A percentile compares a stretch with the other conserved stretches of the same genome.
Conservation (phyloP, 2,888 invertebrate species). For the Drosophila robusta region DNA sequence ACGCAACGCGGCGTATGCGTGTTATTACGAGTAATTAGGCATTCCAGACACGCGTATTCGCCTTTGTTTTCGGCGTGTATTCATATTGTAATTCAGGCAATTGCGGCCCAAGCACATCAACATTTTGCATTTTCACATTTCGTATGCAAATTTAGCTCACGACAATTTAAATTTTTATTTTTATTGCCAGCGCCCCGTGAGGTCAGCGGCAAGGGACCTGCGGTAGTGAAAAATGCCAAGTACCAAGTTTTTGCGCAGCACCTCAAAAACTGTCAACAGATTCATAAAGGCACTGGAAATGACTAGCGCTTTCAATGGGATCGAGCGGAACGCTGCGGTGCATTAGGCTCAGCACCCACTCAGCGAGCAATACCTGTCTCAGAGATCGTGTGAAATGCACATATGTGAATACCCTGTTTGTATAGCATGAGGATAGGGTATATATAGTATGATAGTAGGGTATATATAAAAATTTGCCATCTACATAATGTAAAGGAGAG, state of each 20-base stretch:
- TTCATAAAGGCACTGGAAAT: conserved; percentile 51
- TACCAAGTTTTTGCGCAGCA: conserved; percentile 55
- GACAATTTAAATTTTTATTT: conserved; percentile 49
- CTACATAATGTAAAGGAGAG: too few relatives aligned
- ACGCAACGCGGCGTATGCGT: conserved; percentile 52
- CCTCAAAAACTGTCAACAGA: conserved; percentile 68
- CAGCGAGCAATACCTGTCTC: conserved; percentile 40
- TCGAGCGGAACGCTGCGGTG: conserved; percentile 32
- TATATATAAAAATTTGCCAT: too few relatives aligned
- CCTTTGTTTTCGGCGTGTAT: conserved; percentile 41
- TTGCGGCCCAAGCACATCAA: conserved; percentile 22
- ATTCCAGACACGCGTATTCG: conserved; percentile 52
- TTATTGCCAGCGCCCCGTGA: conserved; percentile 27
- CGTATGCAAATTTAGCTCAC: conserved; percentile 55
- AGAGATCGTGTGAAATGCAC: conserved; percentile 17
- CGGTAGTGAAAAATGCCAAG: conserved; percentile 13
- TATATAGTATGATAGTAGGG: too few relatives aligned
- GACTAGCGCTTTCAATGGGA: conserved; percentile 21
- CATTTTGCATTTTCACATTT: conserved; percentile 50
- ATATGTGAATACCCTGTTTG: conserved; percentile 16
- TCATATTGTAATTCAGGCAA: conserved; percentile 51
- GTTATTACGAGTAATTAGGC: conserved; percentile 44
- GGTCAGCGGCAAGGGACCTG: conserved; percentile 7
- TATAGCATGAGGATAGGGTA: too few relatives aligned
- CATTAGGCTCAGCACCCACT: conserved; percentile 45